Evolutionary conservation across 2,888 invertebrate species (phyloP), one percentile per base, ranked within the genome.

Genomic region (Spilosoma lubricipeda): DNA sequence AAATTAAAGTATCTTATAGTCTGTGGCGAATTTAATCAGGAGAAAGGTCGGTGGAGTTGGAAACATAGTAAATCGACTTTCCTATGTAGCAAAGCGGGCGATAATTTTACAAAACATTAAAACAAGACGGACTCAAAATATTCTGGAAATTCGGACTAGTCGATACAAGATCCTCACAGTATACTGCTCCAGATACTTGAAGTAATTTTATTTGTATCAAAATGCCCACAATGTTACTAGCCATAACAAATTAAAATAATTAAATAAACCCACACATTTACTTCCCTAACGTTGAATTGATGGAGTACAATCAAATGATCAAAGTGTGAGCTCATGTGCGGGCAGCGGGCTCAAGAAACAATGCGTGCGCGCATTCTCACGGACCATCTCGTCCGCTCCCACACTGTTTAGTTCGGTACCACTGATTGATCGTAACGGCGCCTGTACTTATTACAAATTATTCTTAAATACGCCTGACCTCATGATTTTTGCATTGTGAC

Each of bases 381-480:
- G 94, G 88, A 84, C 87, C 83, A 85, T 83, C 83, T 81, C 87
- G 85, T 82, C 80, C 87, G 90, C 90, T 94, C 93, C 92, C 94
- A 94, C 93, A 93, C 87, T 87, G 86, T 87, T 90, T 88, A 86
- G 87, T 89, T 89, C 85, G 87, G 72, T 76, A 79, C 79, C 80
- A 89, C 92, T 93, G 93, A 94, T 94, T 93, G 93, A 92, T 93
- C 88, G 91, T 92, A 94, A 93, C 92, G 91, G 92, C 87, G 85
- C 85, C 81, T 87, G 84, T 82, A 81, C 85, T 85, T 86, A 88
- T 86, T 85, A 87, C 83, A 86, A 86, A 85, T 87, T 85, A 82
- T 78, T 82, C 77, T 84, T 86, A 84, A 83, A 85, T 84, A 82
- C 77, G 67, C 73, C 70, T 45, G 59, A 18, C 27, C 76, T 36